Evolutionary conservation across 1,140 invertebrate genomes (phyloP), one percentile per base, ranked within the genome.

Genomic region (Scylla paramamosain): DNA sequence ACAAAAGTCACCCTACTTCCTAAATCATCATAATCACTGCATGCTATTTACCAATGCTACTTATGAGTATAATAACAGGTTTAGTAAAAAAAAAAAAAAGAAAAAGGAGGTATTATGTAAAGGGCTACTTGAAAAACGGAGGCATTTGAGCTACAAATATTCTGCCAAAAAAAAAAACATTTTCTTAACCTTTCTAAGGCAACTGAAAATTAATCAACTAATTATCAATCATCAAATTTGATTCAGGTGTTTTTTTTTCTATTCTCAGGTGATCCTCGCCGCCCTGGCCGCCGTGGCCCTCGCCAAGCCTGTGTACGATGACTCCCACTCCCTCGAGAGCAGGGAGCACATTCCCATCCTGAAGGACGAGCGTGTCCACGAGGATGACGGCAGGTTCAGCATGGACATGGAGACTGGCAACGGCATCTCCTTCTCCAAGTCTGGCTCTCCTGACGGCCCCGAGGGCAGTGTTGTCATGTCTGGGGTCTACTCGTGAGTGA

Each of bases 401-500:
- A 12, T 77, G 67, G 67, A 77, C 67, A n/a, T 77, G 16, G 20
- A 77, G 67, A 77, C 67, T 20, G 67, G 20, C 67, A 77, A 77
- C 67, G 67, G 67, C 67, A 77, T 77, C 67, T 25, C 20, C 20
- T 20, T 77, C 20, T 77, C 67, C 67, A 12, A 77, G 67, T 77
- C 67, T n/a, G 67, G 67, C 67, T 77, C 67, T 20, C 67, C 67
- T 20, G 25, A n/a, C 67, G 67, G 67, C 25, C 67, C 67, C 67
- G 67, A 77, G 20, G 95, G 95, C 28, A 16, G 94, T 39, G 82
- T 96, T 8, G 93, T 95, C 48, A 95, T 90, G 91, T 86, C 95
- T 28, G 95, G 95, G 48, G 39, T 52, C 20, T 95, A 95, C 83
- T 92, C 95, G 95, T 96, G 48, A 96, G 95, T 95, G 10, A 29